Percentiles rank a stretch among this genome's conserved stretches.
Evolutionary conservation across 2,888 invertebrate genomes (phyloP).

Genomic region (Drosophila lutescens): DNA sequence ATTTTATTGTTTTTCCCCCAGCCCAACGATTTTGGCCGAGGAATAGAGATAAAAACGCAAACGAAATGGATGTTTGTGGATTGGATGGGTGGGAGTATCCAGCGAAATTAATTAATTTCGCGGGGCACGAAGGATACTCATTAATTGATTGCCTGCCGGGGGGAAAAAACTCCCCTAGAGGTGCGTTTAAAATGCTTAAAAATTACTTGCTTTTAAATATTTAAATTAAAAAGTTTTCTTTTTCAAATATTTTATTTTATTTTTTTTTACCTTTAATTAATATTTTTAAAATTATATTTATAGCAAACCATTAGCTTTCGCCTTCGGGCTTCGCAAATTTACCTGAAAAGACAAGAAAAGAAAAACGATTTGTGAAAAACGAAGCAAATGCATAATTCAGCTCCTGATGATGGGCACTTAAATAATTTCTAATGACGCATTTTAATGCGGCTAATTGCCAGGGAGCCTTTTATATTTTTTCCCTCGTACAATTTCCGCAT

Average conservation of each 20-base stretch:
- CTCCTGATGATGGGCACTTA: conserved; percentile 50
- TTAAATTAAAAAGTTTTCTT: too few species aligned
- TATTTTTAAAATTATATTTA: too few species aligned
- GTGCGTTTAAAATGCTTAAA: conserved; percentile 3
- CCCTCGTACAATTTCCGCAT: conserved; percentile 11
- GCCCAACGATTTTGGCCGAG: background rate
- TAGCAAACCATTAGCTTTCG: background rate
- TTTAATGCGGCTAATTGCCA: conserved; percentile 52
- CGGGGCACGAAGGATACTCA: conserved; percentile 20
- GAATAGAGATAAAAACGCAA: conserved; percentile 27
- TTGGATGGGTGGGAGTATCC: background rate
- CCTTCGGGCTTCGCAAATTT: background rate
- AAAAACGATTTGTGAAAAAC: conserved; percentile 18
- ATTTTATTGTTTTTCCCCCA: conserved; percentile 26
- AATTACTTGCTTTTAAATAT: background rate
- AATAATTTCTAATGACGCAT: conserved; percentile 50
- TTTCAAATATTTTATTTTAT: too few species aligned
- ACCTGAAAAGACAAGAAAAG: conserved; percentile 28
- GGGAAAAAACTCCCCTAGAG: background rate
- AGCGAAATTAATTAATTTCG: conserved; percentile 41
- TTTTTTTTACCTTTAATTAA: too few species aligned
- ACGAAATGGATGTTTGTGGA: conserved; percentile 38
- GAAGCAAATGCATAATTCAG: conserved; percentile 33
- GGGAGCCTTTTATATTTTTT: conserved; percentile 21
- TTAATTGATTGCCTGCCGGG: conserved; percentile 29